Evolutionary conservation across 2,888 invertebrate species (phyloP).

Genomic region (Bimastos eiseni): DNA sequence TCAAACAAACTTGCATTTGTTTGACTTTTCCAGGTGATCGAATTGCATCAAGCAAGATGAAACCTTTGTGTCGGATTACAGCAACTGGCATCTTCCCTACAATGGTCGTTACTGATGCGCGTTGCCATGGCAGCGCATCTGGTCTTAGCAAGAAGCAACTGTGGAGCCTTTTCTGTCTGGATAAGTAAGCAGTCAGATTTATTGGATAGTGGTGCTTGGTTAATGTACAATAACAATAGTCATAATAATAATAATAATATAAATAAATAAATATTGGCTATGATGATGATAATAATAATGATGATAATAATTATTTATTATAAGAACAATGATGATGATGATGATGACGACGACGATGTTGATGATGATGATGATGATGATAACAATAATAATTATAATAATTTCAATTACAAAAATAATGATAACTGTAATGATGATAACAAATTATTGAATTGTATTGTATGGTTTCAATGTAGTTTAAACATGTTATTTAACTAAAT

Average conservation of each 20-base stretch:
- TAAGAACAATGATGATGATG: background rate
- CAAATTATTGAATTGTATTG: no score
- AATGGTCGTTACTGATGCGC: slow-evolving; percentile 57
- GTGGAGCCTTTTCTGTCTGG: slow-evolving; percentile 59
- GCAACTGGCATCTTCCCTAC: slow-evolving; percentile 60
- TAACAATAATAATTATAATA: background rate
- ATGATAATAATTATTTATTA: no score
- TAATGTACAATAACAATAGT: no score
- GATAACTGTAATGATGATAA: no score
- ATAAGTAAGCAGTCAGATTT: slow-evolving; percentile 50
- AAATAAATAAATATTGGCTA: no score
- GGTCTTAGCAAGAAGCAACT: slow-evolving; percentile 60
- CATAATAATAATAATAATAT: no score
- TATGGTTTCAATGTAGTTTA: background rate
- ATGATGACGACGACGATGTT: background rate
- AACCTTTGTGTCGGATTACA: slow-evolving; percentile 53
- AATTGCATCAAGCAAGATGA: background rate
- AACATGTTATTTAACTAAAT: no score
- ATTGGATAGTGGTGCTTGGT: no score
- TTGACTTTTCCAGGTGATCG: slow-evolving; percentile 8
- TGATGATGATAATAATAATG: background rate
- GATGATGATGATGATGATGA: background rate
- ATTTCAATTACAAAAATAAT: background rate
- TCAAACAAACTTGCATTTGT: background rate
- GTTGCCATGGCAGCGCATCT: slow-evolving; percentile 56